Percentiles rank a stretch among this genome's conserved stretches.
Evolutionary conservation across 2,888 invertebrate genomes (phyloP).

Genomic region (Eueremaeus valkanovi): DNA sequence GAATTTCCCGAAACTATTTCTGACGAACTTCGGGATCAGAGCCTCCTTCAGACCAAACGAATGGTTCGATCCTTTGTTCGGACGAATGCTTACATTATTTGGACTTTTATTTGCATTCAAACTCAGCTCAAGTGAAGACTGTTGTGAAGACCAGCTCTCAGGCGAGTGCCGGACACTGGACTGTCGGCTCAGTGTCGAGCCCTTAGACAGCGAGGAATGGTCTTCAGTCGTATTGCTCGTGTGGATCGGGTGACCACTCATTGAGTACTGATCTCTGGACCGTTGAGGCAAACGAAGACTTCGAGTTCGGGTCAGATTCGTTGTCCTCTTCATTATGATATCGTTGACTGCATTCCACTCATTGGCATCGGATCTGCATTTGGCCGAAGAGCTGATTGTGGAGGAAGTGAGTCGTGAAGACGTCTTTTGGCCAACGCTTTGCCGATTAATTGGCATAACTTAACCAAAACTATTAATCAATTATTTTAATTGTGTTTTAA

Average conservation of each 20-base stretch:
- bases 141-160: background rate
- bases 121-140: background rate
- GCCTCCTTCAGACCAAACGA: background rate
- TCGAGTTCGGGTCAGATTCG: constrained; percentile 22
- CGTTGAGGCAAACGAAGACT: constrained; percentile 21
- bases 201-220: background rate
- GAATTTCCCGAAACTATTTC: constrained; percentile 1
- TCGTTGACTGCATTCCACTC: background rate
- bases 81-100: background rate
- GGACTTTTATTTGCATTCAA: background rate
- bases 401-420: background rate
- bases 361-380: background rate
- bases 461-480: no score
- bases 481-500: no score
- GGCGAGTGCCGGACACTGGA: background rate
- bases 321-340: background rate
- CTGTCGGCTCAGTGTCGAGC: background rate
- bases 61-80: background rate
- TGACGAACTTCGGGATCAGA: background rate
- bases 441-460: constrained; percentile 13
- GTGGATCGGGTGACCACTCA: background rate
- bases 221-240: background rate
- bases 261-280: background rate
- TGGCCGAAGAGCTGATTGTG: constrained; percentile 11
- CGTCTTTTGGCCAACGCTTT: background rate